phyloP scores from a whole-genome alignment of 35 echinoderm and acorn worm species.

The Acanthaster planci region DNA sequence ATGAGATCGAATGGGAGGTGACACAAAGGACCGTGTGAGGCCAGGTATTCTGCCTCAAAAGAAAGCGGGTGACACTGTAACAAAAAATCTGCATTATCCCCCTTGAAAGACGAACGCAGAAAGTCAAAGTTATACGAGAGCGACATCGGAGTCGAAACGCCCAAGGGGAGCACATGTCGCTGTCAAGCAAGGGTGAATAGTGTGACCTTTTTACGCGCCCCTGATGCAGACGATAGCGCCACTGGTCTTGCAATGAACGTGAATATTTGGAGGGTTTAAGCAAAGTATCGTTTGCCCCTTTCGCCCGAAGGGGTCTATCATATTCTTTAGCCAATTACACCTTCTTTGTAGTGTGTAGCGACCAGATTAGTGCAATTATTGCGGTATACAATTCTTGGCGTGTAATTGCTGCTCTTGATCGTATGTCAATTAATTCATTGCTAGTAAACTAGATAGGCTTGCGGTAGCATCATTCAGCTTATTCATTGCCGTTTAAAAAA shows the following conservation, averaged over 20 bases:
- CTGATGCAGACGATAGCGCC: not conserved
- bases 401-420: not conserved
- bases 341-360: not conserved
- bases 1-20: not conserved
- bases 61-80: not conserved
- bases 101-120: not conserved
- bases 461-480: too few species aligned
- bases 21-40: constrained; percentile 2
- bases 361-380: not conserved
- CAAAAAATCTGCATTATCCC: not conserved
- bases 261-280: too few species aligned
- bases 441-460: too few species aligned
- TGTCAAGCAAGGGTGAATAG: constrained; percentile 9
- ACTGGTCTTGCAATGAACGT: too few species aligned
- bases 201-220: not conserved
- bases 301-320: not conserved
- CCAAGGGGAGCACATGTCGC: not conserved
- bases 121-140: not conserved
- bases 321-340: constrained; percentile 5
- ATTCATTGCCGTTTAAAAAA: too few species aligned
- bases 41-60: not conserved
- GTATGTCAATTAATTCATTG: not conserved
- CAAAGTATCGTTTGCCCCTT: not conserved
- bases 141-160: not conserved
- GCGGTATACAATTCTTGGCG: not conserved